These are phyloP conservation scores for Hemibagrus guttatus DNA, from an alignment of 2,797 vertebrate species.

Conservation along the genomic window DNA sequence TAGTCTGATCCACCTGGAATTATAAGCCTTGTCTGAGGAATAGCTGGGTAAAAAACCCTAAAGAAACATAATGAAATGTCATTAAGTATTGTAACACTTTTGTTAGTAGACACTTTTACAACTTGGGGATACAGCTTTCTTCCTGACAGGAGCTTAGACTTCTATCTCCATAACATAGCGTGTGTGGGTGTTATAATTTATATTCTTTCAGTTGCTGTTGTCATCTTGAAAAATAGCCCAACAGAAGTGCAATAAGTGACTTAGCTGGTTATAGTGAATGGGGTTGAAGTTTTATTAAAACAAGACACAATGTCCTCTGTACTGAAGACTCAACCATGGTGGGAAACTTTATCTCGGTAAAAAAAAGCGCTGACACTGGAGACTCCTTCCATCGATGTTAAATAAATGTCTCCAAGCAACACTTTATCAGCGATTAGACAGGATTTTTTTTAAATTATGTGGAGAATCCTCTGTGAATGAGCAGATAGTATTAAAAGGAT, in stretches of 20 bases:
- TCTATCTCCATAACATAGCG: neutral
- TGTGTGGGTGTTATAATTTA: neutral
- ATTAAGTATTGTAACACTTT: neutral
- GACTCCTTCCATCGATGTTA: neutral
- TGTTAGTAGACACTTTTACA: neutral
- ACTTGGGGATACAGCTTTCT: neutral
- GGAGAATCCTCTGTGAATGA: neutral
- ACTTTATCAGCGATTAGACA: neutral
- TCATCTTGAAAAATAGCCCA: neutral
- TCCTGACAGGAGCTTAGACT: neutral
- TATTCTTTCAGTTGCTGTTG: neutral
- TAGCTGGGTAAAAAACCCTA: neutral
- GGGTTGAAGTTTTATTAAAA: neutral
- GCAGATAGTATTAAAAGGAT: neutral
- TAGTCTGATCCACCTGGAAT: neutral
- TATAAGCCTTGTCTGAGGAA: neutral
- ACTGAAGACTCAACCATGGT: neutral
- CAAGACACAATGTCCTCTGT: neutral
- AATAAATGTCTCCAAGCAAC: neutral
- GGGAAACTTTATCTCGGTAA: neutral
- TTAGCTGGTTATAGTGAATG: too few species aligned
- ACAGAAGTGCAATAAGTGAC: too few species aligned
- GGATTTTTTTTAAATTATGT: neutral
- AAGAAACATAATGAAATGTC: neutral
- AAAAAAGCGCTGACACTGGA: neutral